phyloP scores from a whole-genome alignment of 1,140 invertebrate genomes.

The Himalopsyche phryganea region DNA sequence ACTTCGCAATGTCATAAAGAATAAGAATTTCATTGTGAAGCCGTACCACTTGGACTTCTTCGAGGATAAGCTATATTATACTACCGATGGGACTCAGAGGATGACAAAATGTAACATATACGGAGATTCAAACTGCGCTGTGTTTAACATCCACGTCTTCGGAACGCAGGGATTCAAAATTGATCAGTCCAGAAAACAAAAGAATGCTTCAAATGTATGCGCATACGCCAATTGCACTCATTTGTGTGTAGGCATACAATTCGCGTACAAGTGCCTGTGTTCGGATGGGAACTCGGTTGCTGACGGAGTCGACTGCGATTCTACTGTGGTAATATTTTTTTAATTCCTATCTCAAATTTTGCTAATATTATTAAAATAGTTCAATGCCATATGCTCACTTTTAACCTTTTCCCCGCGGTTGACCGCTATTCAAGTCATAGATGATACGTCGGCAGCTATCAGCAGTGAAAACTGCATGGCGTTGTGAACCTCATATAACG shows the following conservation, averaged over 20 bases:
- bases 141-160: conserved; percentile 43
- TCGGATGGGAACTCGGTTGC: conserved; percentile 6
- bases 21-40: conserved; percentile 45
- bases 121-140: conserved; percentile 44
- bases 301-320: conserved; percentile 4
- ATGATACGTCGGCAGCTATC: too few species aligned
- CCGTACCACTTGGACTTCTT: conserved; percentile 54
- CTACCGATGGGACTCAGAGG: conserved; percentile 46
- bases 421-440: too few species aligned
- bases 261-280: conserved; percentile 18
- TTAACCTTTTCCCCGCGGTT: too few species aligned
- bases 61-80: conserved; percentile 60
- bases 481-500: too few species aligned
- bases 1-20: conserved; percentile 45
- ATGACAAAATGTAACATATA: conserved; percentile 55
- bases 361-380: neutral
- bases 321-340: conserved; percentile 8
- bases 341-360: neutral
- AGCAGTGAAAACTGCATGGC: too few species aligned
- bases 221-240: conserved; percentile 16
- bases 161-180: conserved; percentile 55
- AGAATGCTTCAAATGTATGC: conserved; percentile 11
- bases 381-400: neutral
- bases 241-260: conserved; percentile 17
- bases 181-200: conserved; percentile 54